phyloP scores from a whole-genome alignment of 2,888 invertebrate genomes.

The Papilio elwesi region DNA sequence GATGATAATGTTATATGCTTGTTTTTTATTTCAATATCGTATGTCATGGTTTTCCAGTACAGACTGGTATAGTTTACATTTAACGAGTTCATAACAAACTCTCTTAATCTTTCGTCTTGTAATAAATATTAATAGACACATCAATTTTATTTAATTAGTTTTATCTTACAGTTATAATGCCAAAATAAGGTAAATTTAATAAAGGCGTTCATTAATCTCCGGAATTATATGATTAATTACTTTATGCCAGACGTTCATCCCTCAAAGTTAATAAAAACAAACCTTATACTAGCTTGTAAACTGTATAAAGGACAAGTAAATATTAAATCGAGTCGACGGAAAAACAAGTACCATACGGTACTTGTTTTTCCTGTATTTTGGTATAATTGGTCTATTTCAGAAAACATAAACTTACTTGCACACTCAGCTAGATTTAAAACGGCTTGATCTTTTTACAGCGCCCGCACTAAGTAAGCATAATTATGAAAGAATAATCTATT shows the following conservation, averaged over 20 bases:
- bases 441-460: no score
- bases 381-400: no score
- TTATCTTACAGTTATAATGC: neutral
- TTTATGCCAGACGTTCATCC: neutral
- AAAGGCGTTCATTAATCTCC: slow-evolving; percentile 4
- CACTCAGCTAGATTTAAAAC: no score
- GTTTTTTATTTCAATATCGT: no score
- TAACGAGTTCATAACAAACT: neutral
- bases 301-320: neutral
- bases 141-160: slow-evolving; percentile 7
- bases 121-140: neutral
- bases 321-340: neutral
- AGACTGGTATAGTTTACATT: neutral
- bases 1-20: no score
- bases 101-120: neutral
- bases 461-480: no score
- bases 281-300: neutral
- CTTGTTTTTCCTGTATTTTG: no score
- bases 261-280: neutral
- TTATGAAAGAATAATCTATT: no score
- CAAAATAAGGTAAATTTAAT: slow-evolving; percentile 6
- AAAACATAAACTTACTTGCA: no score
- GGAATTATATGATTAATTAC: slow-evolving; percentile 2
- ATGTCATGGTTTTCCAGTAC: no score
- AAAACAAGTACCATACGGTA: neutral